Conservation (phyloP, 2,797 vertebrate genomes). For the Platalea minor region DNA sequence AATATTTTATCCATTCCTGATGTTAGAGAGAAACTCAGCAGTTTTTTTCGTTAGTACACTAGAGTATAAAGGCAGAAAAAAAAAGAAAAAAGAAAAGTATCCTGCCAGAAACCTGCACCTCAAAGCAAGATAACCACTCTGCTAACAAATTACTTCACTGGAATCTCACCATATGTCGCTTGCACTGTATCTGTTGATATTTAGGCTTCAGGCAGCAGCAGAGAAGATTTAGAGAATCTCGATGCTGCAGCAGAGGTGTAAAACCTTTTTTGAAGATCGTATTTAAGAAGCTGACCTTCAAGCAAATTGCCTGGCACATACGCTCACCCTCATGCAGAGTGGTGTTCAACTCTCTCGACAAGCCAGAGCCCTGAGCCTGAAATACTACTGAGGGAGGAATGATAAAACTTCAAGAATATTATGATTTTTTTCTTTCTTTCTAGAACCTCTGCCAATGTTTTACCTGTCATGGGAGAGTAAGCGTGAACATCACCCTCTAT, state of each 20-base stretch:
- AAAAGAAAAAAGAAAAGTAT: not conserved
- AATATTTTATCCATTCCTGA: not conserved
- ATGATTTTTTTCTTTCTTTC: not conserved
- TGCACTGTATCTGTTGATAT: slow-evolving; percentile 54
- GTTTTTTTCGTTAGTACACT: not conserved
- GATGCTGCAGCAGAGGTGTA: not conserved
- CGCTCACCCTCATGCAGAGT: not conserved
- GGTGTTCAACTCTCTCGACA: not conserved
- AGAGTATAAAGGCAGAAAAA: not conserved
- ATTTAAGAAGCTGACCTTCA: slow-evolving; percentile 10
- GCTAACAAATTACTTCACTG: slow-evolving; percentile 51
- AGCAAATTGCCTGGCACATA: not conserved
- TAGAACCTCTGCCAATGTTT: not conserved
- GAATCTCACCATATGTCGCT: slow-evolving; percentile 46
- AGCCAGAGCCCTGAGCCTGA: not conserved
- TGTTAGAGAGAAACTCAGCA: not conserved
- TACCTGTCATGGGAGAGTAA: not conserved
- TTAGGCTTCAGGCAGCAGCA: slow-evolving; percentile 1
- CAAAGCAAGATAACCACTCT: slow-evolving; percentile 22
- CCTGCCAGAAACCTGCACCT: slow-evolving; percentile 30
- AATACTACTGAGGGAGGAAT: not conserved
- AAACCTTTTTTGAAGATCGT: not conserved
- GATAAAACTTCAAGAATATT: not conserved
- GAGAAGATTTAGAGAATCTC: not conserved
- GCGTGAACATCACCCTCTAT: not conserved